Evolutionary conservation across 1,140 invertebrate genomes (phyloP).

Genomic region (Drosophila littoralis): DNA sequence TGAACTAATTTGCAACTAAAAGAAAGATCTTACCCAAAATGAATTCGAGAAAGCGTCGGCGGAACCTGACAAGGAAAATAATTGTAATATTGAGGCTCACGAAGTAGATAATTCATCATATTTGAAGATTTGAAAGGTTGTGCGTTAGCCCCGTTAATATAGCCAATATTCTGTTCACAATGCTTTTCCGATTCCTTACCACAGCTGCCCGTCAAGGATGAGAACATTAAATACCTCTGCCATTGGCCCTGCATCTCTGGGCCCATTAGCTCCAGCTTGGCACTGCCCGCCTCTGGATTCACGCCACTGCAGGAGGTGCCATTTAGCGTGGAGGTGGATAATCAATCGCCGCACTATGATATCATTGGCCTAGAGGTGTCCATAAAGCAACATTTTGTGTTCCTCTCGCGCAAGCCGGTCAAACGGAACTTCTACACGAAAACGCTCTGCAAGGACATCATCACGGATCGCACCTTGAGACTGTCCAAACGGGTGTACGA

Average conservation of each 20-base stretch:
- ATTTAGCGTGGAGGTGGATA: slow-evolving; percentile 75
- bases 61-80: no score
- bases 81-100: no score
- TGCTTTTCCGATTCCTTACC: no score
- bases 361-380: slow-evolving; percentile 71
- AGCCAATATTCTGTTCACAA: no score
- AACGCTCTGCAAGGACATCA: slow-evolving; percentile 60
- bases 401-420: slow-evolving; percentile 74
- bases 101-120: no score
- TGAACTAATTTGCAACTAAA: no score
- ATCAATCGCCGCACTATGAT: slow-evolving; percentile 80
- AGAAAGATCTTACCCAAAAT: no score
- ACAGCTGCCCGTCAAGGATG: slow-evolving; percentile 73
- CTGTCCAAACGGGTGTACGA: slow-evolving; percentile 76
- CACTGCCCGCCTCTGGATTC: slow-evolving; percentile 72
- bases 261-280: slow-evolving; percentile 66
- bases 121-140: no score
- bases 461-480: slow-evolving; percentile 70
- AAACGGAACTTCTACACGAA: slow-evolving; percentile 78
- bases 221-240: slow-evolving; percentile 81
- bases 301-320: slow-evolving; percentile 74
- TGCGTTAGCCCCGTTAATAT: no score
- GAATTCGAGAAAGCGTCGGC: no score
- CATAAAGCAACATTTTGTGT: slow-evolving; percentile 78
- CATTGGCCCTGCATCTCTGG: slow-evolving; percentile 80